A percentile compares a stretch with the other conserved stretches of the same genome.
Evolutionary conservation across 2,797 vertebrate genomes (phyloP).

Genomic region (Lithobates sylvaticus): DNA sequence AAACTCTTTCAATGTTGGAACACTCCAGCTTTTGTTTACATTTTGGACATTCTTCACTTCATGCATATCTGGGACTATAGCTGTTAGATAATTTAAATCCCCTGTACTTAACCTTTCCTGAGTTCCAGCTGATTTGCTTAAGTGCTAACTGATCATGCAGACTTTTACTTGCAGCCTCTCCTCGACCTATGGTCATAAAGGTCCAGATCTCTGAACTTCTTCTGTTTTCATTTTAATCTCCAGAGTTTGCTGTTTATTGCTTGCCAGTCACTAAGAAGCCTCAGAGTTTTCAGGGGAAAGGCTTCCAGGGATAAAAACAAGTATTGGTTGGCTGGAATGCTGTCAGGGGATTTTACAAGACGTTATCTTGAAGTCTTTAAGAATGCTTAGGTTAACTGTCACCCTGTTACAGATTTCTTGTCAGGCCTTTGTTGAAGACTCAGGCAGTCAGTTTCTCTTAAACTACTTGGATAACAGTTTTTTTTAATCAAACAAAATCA

Average conservation of each 20-base stretch:
- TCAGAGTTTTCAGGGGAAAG: slow-evolving; percentile 45
- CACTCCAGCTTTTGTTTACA: slow-evolving; percentile 28
- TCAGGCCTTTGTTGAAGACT: slow-evolving; percentile 61
- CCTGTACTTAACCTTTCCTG: slow-evolving; percentile 49
- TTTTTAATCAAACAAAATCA: slow-evolving; percentile 45
- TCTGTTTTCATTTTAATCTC: slow-evolving; percentile 26
- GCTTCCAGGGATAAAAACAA: slow-evolving; percentile 52
- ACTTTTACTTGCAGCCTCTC: slow-evolving; percentile 39
- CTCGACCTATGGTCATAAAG: slow-evolving; percentile 24
- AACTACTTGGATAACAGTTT: slow-evolving; percentile 51
- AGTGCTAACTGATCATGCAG: slow-evolving; percentile 41
- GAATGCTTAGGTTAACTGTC: slow-evolving; percentile 67
- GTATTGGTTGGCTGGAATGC: slow-evolving; percentile 55
- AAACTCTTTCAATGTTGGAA: background rate
- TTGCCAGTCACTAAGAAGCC: slow-evolving; percentile 27
- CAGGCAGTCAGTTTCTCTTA: slow-evolving; percentile 23
- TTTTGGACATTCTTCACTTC: slow-evolving; percentile 18
- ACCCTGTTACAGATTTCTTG: slow-evolving; percentile 63
- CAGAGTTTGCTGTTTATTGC: slow-evolving; percentile 37
- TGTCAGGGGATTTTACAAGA: slow-evolving; percentile 57
- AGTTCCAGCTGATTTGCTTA: slow-evolving; percentile 59
- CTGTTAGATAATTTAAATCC: slow-evolving; percentile 25
- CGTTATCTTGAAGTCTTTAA: slow-evolving; percentile 64
- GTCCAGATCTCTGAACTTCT: slow-evolving; percentile 52
- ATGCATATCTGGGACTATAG: slow-evolving; percentile 22